Evolutionary conservation across 2,797 vertebrate species (phyloP).

Genomic region (Carduelis carduelis): DNA sequence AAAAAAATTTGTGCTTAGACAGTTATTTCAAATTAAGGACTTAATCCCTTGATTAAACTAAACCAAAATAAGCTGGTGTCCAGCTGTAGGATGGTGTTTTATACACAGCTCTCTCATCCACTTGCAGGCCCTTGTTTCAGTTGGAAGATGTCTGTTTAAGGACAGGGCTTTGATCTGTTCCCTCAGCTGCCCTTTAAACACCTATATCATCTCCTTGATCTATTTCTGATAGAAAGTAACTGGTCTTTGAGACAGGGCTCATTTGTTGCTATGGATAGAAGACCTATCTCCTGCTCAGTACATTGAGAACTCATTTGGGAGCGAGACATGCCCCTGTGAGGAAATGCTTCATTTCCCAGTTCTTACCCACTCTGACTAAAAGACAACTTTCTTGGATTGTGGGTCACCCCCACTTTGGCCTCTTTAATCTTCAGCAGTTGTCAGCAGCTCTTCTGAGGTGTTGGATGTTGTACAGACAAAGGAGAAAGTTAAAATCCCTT

Average conservation of each 20-base stretch:
- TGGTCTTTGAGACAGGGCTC: background rate
- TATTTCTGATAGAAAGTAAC: background rate
- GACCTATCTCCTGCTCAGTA: background rate
- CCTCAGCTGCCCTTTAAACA: conserved; percentile 14
- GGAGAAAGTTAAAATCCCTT: background rate
- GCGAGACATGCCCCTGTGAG: fast-evolving
- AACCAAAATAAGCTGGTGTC: conserved; percentile 18
- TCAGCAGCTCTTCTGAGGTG: background rate
- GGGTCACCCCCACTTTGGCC: background rate
- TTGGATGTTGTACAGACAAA: background rate
- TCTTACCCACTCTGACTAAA: background rate
- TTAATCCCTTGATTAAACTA: conserved; percentile 58
- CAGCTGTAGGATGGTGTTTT: conserved; percentile 23
- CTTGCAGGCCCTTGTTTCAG: background rate
- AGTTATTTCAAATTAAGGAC: conserved; percentile 54
- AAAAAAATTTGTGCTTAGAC: background rate
- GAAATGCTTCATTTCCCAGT: background rate
- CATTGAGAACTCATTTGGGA: background rate
- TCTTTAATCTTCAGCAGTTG: background rate
- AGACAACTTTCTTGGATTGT: background rate
- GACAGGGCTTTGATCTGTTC: background rate
- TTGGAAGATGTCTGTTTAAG: background rate
- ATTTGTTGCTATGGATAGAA: background rate
- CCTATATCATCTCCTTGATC: background rate
- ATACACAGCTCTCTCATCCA: background rate